Conservation (phyloP, 2,113 vertebrate genomes). For the Lamprologus tigripictilis region DNA sequence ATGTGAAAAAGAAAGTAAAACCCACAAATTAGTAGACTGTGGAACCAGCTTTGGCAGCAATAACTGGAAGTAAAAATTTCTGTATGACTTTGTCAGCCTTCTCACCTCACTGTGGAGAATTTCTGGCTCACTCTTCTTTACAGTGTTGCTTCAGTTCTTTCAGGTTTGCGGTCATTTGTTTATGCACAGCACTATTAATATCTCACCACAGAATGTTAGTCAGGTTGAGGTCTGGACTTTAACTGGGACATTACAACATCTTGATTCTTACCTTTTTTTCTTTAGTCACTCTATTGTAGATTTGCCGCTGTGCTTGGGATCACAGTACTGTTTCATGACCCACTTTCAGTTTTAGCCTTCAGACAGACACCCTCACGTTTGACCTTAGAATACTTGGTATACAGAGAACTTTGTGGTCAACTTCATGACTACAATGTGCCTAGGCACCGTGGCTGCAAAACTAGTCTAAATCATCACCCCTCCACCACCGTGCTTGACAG, state of each 20-base stretch:
- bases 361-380: background rate
- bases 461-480: background rate
- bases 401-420: background rate
- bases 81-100: background rate
- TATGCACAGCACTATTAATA: background rate
- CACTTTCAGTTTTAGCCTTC: background rate
- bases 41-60: background rate
- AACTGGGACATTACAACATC: background rate
- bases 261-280: background rate
- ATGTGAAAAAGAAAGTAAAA: background rate
- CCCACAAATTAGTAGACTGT: background rate
- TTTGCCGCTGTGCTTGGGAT: background rate
- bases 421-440: background rate
- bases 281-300: background rate
- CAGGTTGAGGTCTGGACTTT: background rate
- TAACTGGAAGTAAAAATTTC: background rate
- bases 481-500: background rate
- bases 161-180: background rate
- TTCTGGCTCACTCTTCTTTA: background rate
- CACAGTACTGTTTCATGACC: background rate
- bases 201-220: background rate
- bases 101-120: background rate
- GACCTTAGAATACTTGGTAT: background rate
- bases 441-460: background rate
- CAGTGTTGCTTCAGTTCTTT: background rate